Evolutionary conservation across 2,113 vertebrate genomes (phyloP).

Genomic region (Hypanus sabinus): DNA sequence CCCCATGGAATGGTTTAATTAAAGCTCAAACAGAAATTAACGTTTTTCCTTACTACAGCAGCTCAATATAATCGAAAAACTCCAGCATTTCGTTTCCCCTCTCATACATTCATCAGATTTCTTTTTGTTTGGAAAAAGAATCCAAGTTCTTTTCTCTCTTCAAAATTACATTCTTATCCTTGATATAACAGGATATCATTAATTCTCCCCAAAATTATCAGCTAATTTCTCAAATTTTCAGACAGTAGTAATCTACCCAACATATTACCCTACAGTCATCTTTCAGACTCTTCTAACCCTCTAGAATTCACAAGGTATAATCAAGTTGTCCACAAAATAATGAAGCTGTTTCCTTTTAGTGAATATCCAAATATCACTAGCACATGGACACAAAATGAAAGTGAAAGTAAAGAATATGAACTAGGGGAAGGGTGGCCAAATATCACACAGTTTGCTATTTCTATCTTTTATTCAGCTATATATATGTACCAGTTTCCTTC

Average conservation of each 20-base stretch:
- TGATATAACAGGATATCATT: background rate
- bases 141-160: background rate
- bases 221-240: background rate
- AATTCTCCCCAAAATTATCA: background rate
- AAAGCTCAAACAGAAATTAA: background rate
- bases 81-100: too few species aligned
- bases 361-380: background rate
- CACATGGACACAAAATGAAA: background rate
- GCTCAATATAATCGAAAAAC: too few species aligned
- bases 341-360: background rate
- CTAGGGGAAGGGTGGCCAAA: background rate
- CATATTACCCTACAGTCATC: background rate
- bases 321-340: background rate
- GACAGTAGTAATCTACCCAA: background rate
- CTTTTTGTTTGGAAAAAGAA: background rate
- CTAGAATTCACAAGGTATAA: background rate
- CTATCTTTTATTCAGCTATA: background rate
- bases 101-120: background rate
- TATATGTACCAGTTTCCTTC: background rate
- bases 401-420: background rate
- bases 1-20: too few species aligned
- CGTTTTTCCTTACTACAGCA: background rate
- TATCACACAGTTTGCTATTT: background rate
- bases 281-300: background rate
- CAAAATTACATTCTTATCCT: background rate